Base-by-base conservation (phyloP, 2,888 invertebrate genomes). In the Selenia dentaria region DNA sequence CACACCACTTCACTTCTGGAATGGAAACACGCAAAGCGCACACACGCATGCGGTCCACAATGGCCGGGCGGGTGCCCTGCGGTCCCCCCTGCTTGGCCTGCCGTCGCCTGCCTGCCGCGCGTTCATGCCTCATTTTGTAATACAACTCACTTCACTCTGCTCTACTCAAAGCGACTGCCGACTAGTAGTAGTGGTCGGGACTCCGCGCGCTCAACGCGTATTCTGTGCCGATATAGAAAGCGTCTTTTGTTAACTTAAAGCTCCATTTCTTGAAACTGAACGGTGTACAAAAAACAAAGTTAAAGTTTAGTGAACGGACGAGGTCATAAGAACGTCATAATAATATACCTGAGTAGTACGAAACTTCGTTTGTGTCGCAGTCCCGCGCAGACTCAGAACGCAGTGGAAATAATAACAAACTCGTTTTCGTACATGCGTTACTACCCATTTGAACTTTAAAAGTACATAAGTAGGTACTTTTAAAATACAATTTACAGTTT, bases 161-260 rank as follows among this genome's bases (percentile, higher is more conserved):
- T 70, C 66, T 62, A 64, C 65, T 66, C 64, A 53, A 54, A 42
- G 44, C 35, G 40, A 51, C 40, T 33, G 33, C 11, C 52, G 52
- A 60, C 70, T n/a, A 16, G 16, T 79, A 86, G 87, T 86, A 72
- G 83, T 73, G 74, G 69, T 66, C 71, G 70, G 67, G 72, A 68
- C 71, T 61, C 75, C 76, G 75, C 62, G 53, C 69, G 68, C 51
- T 62, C 44, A 63, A 70, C 75, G 66, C 72, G 78, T 72, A 55
- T 59, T 60, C 60, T 50, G 50, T 48, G 48, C 55, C 48, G 37
- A 32, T 45, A 43, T 35, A 51, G 54, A 58, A 57, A 60, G 59
- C 60, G 64, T 57, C 70, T 77, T 83, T 83, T 84, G 80, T 82
- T 74, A 69, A 67, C 62, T 60, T 64, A 50, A 59, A 64, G 64